Conservation (phyloP, 1,140 invertebrate species). For the Holotrichia oblita region DNA sequence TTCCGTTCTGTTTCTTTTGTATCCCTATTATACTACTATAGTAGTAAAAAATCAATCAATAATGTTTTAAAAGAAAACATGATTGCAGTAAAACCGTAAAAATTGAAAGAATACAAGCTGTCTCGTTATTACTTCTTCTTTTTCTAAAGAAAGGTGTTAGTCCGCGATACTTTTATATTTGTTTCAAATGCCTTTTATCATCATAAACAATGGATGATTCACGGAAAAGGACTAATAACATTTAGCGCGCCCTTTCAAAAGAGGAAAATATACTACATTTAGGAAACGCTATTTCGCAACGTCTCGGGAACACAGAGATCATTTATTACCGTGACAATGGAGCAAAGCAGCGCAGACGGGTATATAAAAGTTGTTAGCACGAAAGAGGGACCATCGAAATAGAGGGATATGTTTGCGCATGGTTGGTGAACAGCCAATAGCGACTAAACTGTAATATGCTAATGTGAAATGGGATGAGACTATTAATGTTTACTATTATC, state of each 20-base stretch:
- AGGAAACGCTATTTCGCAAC: conserved; percentile 46
- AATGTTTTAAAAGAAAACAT: too few relatives aligned
- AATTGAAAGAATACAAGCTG: too few relatives aligned
- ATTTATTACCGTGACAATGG: conserved; percentile 50
- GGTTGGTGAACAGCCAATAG: conserved; percentile 38
- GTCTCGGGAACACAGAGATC: conserved; percentile 44
- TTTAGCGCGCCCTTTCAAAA: conserved; percentile 43
- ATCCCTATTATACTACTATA: too few relatives aligned
- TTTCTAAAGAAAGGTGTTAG: too few relatives aligned
- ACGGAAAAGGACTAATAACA: conserved; percentile 31
- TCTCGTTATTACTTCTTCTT: too few relatives aligned
- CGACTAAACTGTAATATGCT: conserved; percentile 17
- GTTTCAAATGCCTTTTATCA: conserved; percentile 27
- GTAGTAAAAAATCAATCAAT: too few relatives aligned
- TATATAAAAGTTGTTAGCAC: conserved; percentile 49
- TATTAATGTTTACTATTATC: conserved; percentile 37
- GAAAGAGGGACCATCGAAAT: conserved; percentile 43
- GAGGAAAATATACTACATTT: conserved; percentile 47
- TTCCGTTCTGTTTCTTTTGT: too few relatives aligned
- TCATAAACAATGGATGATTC: conserved; percentile 38
- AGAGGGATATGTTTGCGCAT: conserved; percentile 46
- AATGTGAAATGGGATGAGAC: conserved; percentile 39
- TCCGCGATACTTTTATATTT: conserved; percentile 22
- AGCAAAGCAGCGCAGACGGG: conserved; percentile 47
- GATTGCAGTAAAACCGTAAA: too few relatives aligned